Conservation (phyloP, 2,797 vertebrate genomes). For the Poecile montanus region DNA sequence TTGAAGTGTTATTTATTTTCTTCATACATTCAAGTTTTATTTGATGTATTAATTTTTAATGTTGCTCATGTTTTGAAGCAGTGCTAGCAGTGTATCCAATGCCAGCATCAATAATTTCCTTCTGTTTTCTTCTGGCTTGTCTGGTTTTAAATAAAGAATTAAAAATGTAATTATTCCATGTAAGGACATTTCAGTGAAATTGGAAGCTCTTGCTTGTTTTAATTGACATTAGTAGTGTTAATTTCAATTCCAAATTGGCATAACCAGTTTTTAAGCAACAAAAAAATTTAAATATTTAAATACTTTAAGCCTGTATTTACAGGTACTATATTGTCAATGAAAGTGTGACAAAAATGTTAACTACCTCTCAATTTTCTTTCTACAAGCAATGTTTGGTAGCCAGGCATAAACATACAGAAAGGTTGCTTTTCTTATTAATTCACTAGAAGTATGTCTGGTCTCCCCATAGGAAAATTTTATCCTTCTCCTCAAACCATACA, state of each 20-base stretch:
- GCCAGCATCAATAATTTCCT: not conserved
- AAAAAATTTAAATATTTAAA: not conserved
- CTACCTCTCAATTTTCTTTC: not conserved
- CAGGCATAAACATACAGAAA: not conserved
- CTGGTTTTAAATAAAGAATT: not conserved
- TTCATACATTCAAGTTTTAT: not conserved
- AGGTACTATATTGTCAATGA: not conserved
- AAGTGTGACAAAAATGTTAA: not conserved
- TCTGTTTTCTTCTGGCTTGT: not conserved
- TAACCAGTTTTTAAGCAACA: not conserved
- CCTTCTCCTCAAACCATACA: not conserved
- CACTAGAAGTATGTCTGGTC: not conserved
- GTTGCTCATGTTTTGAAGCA: not conserved
- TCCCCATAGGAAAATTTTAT: not conserved
- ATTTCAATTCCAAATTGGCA: not conserved
- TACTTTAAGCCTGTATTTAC: not conserved
- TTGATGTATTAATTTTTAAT: not conserved
- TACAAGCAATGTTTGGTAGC: not conserved
- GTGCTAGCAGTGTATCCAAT: not conserved
- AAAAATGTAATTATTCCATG: not conserved
- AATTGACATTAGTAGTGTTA: not conserved
- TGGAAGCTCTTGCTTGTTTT: not conserved
- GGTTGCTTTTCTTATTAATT: not conserved
- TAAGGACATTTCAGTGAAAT: not conserved
- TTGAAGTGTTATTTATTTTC: not conserved